Percentiles rank a stretch among this genome's conserved stretches.
Conservation (phyloP, 2,113 vertebrate genomes). For the Antechinus flavipes region DNA sequence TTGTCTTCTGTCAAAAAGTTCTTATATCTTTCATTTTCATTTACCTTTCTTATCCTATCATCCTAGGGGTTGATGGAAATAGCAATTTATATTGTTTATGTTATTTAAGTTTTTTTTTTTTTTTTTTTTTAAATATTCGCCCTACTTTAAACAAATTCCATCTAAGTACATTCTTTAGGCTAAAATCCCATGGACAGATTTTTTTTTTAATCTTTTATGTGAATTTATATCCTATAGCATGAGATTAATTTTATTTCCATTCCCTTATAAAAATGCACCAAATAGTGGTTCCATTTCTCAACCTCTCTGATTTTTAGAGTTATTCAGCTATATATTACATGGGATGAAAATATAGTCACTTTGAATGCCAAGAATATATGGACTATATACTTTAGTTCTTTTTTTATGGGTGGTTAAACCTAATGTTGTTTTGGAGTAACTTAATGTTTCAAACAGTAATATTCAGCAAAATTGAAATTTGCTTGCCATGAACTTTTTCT, state of each 20-base stretch:
- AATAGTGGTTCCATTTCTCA: background rate
- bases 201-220: constrained; percentile 55
- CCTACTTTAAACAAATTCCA: constrained; percentile 58
- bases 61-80: constrained; percentile 40
- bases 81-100: constrained; percentile 21
- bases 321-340: background rate
- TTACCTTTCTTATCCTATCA: constrained; percentile 55
- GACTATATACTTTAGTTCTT: background rate
- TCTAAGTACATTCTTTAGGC: constrained; percentile 43
- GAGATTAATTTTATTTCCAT: constrained; percentile 34
- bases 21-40: constrained; percentile 56
- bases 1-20: constrained; percentile 62
- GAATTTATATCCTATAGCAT: background rate
- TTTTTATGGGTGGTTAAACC: background rate
- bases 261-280: background rate
- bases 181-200: constrained; percentile 46
- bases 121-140: constrained; percentile 24
- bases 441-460: background rate
- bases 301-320: background rate
- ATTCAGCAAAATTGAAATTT: constrained; percentile 27
- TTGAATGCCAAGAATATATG: background rate
- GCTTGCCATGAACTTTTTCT: constrained; percentile 3
- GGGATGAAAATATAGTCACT: constrained; percentile 24
- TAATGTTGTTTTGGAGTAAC: constrained; percentile 12
- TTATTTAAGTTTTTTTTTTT: constrained; percentile 44